Evolutionary conservation across 2,113 vertebrate genomes (phyloP).

Genomic region (Etheostoma cragini): DNA sequence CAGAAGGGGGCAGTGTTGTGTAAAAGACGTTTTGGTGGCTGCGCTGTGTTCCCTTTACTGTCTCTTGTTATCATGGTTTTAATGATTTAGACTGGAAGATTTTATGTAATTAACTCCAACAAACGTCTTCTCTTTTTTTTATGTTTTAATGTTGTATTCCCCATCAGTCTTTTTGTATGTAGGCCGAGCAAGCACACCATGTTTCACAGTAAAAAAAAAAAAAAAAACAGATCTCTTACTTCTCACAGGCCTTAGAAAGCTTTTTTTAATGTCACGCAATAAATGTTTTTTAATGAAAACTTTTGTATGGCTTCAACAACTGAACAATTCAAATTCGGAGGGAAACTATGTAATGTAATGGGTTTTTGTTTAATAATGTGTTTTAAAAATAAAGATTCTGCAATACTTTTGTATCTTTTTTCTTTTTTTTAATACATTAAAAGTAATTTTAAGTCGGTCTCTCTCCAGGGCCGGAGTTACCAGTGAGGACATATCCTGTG

Average conservation of each 20-base stretch:
- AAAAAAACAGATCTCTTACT: not conserved
- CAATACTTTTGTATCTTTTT: not conserved
- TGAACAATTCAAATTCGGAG: not conserved
- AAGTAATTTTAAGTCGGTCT: not conserved
- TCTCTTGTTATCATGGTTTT: not conserved
- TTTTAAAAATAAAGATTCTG: not conserved
- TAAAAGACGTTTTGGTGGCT: constrained; percentile 9
- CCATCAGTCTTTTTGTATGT: not conserved
- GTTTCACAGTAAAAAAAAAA: not conserved
- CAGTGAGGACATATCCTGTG: not conserved
- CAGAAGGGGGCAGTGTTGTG: constrained; percentile 73
- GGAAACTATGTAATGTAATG: too few species aligned
- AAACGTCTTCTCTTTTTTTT: not conserved
- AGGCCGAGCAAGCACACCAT: not conserved
- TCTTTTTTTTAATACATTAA: not conserved
- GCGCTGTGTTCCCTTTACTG: not conserved
- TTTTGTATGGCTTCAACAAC: not conserved
- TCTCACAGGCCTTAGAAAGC: not conserved
- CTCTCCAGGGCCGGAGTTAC: not conserved
- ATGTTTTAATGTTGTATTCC: not conserved
- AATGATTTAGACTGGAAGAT: constrained; percentile 1
- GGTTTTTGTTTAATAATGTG: too few species aligned
- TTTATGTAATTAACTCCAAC: constrained; percentile 46
- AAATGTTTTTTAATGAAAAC: not conserved
- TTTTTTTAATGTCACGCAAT: not conserved